Evolutionary conservation across 37 sponge, comb jelly and placozoan genomes (phyloP).

Genomic region (Cliona cf. orientalis): DNA sequence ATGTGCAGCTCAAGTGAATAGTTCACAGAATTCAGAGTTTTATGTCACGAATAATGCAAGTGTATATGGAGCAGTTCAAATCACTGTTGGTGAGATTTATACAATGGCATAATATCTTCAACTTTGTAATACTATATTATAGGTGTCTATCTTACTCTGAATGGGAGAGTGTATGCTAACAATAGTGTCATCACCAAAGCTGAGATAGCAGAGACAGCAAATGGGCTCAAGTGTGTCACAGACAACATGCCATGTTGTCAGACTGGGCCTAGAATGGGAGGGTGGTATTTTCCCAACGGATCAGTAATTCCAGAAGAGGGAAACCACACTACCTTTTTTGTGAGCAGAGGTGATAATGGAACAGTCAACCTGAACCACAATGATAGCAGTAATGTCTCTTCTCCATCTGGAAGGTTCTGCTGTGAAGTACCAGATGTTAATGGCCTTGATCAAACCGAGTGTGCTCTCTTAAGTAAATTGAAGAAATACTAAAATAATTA

Average conservation of each 20-base stretch:
- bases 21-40: neutral
- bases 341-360: neutral
- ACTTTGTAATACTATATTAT: too few relatives aligned
- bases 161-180: neutral
- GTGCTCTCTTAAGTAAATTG: neutral
- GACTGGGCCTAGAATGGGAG: neutral
- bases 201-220: neutral
- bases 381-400: neutral
- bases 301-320: neutral
- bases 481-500: neutral
- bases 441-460: neutral
- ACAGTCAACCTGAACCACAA: neutral
- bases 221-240: neutral
- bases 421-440: neutral
- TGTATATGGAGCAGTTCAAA: too few relatives aligned
- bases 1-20: too few relatives aligned
- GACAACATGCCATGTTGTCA: neutral
- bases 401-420: neutral
- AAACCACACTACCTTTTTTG: neutral
- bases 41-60: neutral
- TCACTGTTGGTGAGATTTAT: too few relatives aligned
- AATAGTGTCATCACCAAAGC: neutral
- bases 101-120: neutral
- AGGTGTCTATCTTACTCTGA: neutral
- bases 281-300: neutral